A percentile compares a stretch with the other conserved stretches of the same genome.
Conservation (phyloP, 2,113 vertebrate genomes). For the Phoxinus phoxinus region DNA sequence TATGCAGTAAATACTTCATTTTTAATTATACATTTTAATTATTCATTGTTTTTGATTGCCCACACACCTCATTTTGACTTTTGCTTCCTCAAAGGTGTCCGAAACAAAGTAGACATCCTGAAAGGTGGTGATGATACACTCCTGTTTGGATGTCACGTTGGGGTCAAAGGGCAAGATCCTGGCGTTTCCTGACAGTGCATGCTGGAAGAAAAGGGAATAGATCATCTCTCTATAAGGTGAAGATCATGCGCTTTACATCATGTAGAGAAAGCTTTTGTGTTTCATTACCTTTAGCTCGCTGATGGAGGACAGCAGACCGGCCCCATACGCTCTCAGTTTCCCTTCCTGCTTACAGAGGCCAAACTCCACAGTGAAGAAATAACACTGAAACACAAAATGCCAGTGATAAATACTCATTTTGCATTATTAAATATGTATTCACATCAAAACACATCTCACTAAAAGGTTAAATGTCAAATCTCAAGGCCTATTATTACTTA, state of each 20-base stretch:
- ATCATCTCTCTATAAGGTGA: neutral
- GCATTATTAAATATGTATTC: neutral
- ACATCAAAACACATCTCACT: neutral
- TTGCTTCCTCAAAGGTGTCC: constrained; percentile 97
- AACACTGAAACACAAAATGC: constrained; percentile 82
- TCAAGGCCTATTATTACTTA: constrained; percentile 72
- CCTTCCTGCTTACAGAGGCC: constrained; percentile 97
- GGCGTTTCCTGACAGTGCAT: constrained; percentile 92
- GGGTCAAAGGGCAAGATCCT: constrained; percentile 92
- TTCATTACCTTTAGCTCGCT: constrained; percentile 91
- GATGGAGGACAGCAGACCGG: constrained; percentile 94
- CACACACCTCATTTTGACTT: constrained; percentile 94
- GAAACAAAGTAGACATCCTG: constrained; percentile 97
- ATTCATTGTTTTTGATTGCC: neutral
- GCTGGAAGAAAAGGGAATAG: constrained; percentile 74
- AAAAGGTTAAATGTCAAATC: neutral
- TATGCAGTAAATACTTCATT: neutral
- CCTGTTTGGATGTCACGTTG: constrained; percentile 91
- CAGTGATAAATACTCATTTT: neutral
- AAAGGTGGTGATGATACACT: constrained; percentile 97
- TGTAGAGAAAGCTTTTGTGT: neutral
- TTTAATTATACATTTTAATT: neutral
- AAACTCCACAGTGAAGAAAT: constrained; percentile 99
- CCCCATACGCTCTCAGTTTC: constrained; percentile 90
- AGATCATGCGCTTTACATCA: neutral